Conservation (phyloP, 2,888 invertebrate genomes). For the Pristionchus exspectatus region DNA sequence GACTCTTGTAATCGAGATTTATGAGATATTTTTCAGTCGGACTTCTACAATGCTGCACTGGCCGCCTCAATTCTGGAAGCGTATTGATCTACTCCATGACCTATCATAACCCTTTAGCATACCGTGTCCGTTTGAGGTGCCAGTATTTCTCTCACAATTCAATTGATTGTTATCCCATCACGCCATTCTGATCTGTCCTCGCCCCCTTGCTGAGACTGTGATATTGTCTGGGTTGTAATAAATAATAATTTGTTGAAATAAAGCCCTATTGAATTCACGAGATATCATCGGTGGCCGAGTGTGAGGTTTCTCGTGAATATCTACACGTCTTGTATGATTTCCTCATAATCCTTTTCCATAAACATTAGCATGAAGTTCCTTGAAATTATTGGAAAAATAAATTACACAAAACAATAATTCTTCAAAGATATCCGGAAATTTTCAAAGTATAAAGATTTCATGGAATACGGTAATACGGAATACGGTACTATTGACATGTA, state of each 20-base stretch:
- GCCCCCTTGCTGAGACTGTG: slow-evolving; percentile 1
- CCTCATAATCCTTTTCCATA: no score
- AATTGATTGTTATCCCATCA: background rate
- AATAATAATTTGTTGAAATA: slow-evolving; percentile 31
- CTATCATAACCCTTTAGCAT: background rate
- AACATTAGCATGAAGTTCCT: no score
- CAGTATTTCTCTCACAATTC: background rate
- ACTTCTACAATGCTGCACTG: slow-evolving; percentile 52
- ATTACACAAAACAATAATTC: no score
- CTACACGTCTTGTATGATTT: no score
- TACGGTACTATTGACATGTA: no score
- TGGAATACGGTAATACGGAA: no score
- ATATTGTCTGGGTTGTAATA: slow-evolving; percentile 18
- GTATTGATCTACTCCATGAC: slow-evolving; percentile 44
- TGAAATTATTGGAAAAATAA: no score
- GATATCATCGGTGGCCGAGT: no score
- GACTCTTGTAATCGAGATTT: background rate
- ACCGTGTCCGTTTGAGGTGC: slow-evolving; percentile 21
- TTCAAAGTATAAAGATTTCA: no score
- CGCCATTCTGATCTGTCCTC: background rate
- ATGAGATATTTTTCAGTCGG: slow-evolving; percentile 1
- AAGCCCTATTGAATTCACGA: background rate
- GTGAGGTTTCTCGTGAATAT: no score
- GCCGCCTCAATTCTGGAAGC: slow-evolving; percentile 47
- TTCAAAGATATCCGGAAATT: no score